A percentile compares a stretch with the other conserved stretches of the same genome.
phyloP scores from a whole-genome alignment of 2,888 invertebrate genomes.

The Vanessa cardui region DNA sequence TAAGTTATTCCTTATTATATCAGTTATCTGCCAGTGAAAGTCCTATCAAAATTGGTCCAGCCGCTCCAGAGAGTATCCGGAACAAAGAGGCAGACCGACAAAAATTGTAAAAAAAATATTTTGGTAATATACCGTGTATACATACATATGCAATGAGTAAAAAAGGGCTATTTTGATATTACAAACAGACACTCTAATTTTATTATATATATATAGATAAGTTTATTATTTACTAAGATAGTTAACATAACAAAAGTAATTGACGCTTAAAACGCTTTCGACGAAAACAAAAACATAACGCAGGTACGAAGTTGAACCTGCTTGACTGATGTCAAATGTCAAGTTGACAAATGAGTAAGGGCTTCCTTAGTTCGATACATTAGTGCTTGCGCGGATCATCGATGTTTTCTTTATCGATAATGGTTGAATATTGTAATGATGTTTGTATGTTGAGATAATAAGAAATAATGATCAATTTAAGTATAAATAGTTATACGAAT shows the following conservation, averaged over 20 bases:
- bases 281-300: slow-evolving; percentile 45
- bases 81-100: too few relatives aligned
- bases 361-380: slow-evolving; percentile 76
- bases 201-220: too few relatives aligned
- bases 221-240: neutral
- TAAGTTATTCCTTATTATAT: too few relatives aligned
- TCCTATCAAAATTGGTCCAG: too few relatives aligned
- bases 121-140: too few relatives aligned
- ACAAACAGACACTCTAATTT: too few relatives aligned
- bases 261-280: slow-evolving; percentile 25
- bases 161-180: too few relatives aligned
- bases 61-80: too few relatives aligned
- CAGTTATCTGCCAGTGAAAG: too few relatives aligned
- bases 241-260: slow-evolving; percentile 21
- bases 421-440: slow-evolving; percentile 47
- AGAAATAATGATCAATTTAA: neutral
- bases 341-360: slow-evolving; percentile 73
- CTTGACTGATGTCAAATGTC: slow-evolving; percentile 80
- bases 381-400: slow-evolving; percentile 57
- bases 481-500: too few relatives aligned
- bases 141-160: too few relatives aligned
- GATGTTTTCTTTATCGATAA: slow-evolving; percentile 60
- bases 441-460: slow-evolving; percentile 13
- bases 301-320: slow-evolving; percentile 54
- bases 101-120: too few relatives aligned